Percentiles rank a stretch among this genome's conserved stretches.
These are phyloP conservation scores for Hozukius guyotensis DNA, from an alignment of 2,797 vertebrate genomes.

Conservation along the genomic window DNA sequence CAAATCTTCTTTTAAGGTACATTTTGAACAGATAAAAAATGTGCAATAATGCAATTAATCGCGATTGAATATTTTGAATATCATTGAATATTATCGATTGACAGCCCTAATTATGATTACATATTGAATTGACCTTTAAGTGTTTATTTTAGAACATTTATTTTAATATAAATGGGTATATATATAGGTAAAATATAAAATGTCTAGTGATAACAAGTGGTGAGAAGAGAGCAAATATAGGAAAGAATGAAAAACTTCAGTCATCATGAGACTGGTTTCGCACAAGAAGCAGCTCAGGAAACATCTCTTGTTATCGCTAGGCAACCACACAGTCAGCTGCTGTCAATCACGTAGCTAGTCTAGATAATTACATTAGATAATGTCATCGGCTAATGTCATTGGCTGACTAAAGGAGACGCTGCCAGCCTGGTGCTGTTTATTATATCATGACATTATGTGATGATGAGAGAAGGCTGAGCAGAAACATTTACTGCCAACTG, in stretches of 20 bases:
- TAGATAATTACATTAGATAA: conserved; percentile 24
- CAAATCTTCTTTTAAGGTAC: too few relatives aligned
- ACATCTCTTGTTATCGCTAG: not conserved
- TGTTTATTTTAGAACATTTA: not conserved
- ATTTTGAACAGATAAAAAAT: too few relatives aligned
- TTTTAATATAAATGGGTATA: not conserved
- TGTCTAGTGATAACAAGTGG: not conserved
- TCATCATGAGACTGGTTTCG: not conserved
- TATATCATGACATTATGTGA: not conserved
- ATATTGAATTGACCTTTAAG: not conserved
- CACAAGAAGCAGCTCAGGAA: not conserved
- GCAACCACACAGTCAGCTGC: conserved; percentile 16
- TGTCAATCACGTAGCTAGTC: conserved; percentile 20
- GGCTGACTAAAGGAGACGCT: not conserved
- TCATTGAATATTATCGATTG: too few relatives aligned
- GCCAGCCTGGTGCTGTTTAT: not conserved
- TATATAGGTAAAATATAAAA: not conserved
- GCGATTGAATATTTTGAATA: too few relatives aligned
- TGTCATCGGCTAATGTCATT: conserved; percentile 24
- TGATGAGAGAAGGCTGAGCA: not conserved
- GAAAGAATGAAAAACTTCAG: not conserved
- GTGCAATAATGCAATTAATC: too few relatives aligned
- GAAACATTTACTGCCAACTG: not conserved
- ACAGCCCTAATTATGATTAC: not conserved
- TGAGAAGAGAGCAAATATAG: not conserved